phyloP scores from a whole-genome alignment of 2,113 vertebrate genomes.

The Neogale vison region DNA sequence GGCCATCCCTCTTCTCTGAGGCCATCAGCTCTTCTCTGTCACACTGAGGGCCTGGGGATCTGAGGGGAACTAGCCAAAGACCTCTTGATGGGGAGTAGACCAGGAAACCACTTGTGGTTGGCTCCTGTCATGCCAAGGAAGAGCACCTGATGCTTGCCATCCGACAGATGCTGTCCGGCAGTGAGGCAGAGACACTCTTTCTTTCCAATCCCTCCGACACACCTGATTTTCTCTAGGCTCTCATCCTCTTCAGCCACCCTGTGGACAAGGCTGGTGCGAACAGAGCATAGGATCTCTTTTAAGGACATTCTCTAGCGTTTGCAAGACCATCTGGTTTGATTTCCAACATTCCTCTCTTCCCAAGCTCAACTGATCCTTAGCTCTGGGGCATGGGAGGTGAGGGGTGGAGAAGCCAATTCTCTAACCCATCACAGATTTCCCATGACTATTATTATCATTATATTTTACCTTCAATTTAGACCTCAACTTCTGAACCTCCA shows the following conservation, averaged over 20 bases:
- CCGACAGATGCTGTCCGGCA: too few species aligned
- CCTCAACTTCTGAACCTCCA: background rate
- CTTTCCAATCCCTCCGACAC: background rate
- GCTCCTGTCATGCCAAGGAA: background rate
- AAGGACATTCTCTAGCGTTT: background rate
- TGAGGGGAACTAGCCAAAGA: background rate
- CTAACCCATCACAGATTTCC: background rate
- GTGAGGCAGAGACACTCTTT: background rate
- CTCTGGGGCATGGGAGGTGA: background rate
- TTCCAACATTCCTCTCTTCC: background rate
- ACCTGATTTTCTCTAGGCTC: background rate
- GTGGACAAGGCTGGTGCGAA: background rate
- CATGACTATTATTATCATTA: background rate
- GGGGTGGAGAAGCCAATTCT: background rate
- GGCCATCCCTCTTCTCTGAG: background rate
- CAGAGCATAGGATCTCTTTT: background rate
- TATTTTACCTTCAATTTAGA: background rate
- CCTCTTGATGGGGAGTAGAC: background rate
- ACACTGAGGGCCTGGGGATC: background rate
- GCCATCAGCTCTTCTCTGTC: fast-evolving
- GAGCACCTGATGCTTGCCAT: background rate
- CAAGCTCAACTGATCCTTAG: background rate
- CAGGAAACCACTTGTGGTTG: background rate
- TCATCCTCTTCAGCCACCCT: background rate
- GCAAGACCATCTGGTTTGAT: background rate